A percentile compares a stretch with the other conserved stretches of the same genome.
Conservation (phyloP, 2,888 invertebrate species). For the Incurvaria masculella region DNA sequence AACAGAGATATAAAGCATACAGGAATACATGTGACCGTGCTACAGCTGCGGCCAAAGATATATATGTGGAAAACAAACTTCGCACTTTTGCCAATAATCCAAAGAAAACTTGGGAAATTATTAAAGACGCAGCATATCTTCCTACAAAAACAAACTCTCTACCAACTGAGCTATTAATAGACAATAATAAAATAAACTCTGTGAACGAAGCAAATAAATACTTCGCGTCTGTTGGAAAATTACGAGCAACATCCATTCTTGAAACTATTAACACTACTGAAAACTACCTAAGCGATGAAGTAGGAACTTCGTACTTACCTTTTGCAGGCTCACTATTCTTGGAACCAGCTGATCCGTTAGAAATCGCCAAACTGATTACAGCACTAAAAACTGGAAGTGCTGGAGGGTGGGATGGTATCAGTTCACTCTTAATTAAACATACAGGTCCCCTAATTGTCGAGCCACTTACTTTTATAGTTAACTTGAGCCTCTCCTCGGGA, state of each 20-base stretch:
- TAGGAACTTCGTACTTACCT: neutral
- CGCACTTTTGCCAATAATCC: neutral
- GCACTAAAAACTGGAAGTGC: neutral
- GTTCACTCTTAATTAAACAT: neutral
- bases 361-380: neutral
- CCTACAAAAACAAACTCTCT: neutral
- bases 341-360: neutral
- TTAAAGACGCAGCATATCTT: neutral
- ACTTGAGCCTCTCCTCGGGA: neutral
- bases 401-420: neutral
- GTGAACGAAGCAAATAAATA: neutral
- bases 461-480: neutral
- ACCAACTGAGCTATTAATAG: neutral
- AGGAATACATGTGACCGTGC: neutral
- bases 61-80: neutral
- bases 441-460: neutral
- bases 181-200: neutral
- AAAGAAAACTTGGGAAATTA: neutral
- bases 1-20: neutral
- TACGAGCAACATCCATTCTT: neutral
- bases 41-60: neutral
- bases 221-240: neutral
- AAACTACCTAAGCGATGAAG: neutral
- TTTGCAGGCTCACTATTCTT: neutral
- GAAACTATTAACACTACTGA: neutral